phyloP scores from a whole-genome alignment of 2,113 vertebrate species.

The Rhea americana region DNA sequence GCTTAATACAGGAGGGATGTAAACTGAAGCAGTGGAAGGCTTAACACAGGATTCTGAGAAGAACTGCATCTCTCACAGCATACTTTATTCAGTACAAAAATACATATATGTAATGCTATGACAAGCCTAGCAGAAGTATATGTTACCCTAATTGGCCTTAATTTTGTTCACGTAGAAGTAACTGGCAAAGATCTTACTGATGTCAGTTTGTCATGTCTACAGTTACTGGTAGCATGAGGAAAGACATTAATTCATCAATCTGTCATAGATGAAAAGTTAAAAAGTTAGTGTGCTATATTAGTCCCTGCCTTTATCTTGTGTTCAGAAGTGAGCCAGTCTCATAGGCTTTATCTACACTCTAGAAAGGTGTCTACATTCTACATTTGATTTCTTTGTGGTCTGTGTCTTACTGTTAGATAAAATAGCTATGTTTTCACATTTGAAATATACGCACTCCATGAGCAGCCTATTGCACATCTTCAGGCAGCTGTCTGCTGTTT shows the following conservation, averaged over 20 bases:
- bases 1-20: neutral
- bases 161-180: neutral
- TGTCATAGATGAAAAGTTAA: neutral
- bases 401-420: neutral
- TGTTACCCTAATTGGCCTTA: neutral
- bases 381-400: neutral
- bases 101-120: neutral
- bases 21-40: neutral
- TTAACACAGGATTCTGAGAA: neutral
- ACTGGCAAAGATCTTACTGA: neutral
- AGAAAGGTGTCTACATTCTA: neutral
- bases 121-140: neutral
- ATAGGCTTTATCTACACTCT: neutral
- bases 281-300: neutral
- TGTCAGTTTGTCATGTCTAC: neutral
- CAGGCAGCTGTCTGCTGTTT: neutral
- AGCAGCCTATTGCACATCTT: neutral
- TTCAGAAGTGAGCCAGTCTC: neutral
- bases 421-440: neutral
- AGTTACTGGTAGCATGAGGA: neutral
- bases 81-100: neutral
- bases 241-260: neutral
- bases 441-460: neutral
- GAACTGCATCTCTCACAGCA: fast-evolving
- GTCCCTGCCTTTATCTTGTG: neutral